phyloP scores from a whole-genome alignment of 2,797 vertebrate genomes.

The Sebastes hopkinsi region DNA sequence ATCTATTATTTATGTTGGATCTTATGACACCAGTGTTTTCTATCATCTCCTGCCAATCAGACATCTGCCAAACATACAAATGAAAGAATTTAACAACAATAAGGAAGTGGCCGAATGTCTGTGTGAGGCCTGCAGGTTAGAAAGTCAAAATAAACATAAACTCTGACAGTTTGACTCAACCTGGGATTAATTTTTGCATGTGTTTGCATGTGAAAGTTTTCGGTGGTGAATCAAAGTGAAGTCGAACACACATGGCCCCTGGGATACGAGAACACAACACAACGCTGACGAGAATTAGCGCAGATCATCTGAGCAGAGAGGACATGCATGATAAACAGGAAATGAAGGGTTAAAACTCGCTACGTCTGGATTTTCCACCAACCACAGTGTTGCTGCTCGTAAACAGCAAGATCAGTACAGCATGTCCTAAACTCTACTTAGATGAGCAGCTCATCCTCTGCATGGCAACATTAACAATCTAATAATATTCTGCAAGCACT shows the following conservation, averaged over 20 bases:
- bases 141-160: conserved; percentile 26
- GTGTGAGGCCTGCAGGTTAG: not conserved
- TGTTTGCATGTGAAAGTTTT: conserved; percentile 49
- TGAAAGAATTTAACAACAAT: not conserved
- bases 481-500: not conserved
- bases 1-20: not conserved
- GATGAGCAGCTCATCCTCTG: not conserved
- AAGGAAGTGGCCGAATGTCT: conserved; percentile 12
- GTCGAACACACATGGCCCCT: not conserved
- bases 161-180: conserved; percentile 18
- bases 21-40: not conserved
- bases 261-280: conserved; percentile 17
- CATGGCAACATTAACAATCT: not conserved
- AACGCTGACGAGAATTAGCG: conserved; percentile 32
- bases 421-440: conserved; percentile 16
- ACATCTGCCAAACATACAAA: not conserved
- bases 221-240: conserved; percentile 39
- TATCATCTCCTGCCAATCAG: not conserved
- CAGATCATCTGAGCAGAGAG: conserved; percentile 36
- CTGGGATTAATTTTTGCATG: not conserved
- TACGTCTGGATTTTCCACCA: conserved; percentile 66
- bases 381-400: conserved; percentile 68
- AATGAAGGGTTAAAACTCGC: conserved; percentile 75
- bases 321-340: conserved; percentile 71
- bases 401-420: conserved; percentile 48